These are phyloP conservation scores for Atrina japonica DNA, from an alignment of 2,888 invertebrate genomes.

Conservation along the genomic window DNA sequence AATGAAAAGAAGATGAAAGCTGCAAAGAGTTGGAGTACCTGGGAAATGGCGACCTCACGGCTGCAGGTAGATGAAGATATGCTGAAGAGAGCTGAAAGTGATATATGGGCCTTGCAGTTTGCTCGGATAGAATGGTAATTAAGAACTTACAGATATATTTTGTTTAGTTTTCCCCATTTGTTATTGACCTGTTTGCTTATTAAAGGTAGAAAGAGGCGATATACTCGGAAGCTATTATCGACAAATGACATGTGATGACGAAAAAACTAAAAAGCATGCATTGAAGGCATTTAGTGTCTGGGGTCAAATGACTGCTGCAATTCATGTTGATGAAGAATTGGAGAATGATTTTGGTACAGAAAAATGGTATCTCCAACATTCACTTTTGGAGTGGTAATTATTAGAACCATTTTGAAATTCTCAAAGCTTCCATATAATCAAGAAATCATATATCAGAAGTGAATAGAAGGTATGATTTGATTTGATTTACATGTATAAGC, in stretches of 20 bases:
- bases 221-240: slow-evolving; percentile 75
- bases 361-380: slow-evolving; percentile 73
- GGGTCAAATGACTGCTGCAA: slow-evolving; percentile 72
- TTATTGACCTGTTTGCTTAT: not conserved
- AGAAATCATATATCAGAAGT: too few species aligned
- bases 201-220: slow-evolving; percentile 69
- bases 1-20: slow-evolving; percentile 56
- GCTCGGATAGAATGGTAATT: slow-evolving; percentile 75
- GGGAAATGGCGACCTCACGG: slow-evolving; percentile 74
- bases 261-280: slow-evolving; percentile 56
- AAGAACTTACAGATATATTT: not conserved
- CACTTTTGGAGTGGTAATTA: slow-evolving; percentile 75
- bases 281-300: slow-evolving; percentile 74
- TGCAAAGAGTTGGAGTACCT: slow-evolving; percentile 72
- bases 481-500: too few species aligned
- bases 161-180: slow-evolving; percentile 60
- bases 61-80: slow-evolving; percentile 62
- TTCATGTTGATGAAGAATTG: slow-evolving; percentile 61
- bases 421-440: too few species aligned
- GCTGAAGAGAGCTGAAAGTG: slow-evolving; percentile 58
- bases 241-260: slow-evolving; percentile 71
- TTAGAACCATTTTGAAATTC: too few species aligned
- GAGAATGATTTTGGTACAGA: slow-evolving; percentile 61
- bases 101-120: slow-evolving; percentile 73
- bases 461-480: too few species aligned